Evolutionary conservation across 53 echinoderm and acorn worm species (phyloP), one percentile per base, ranked within the genome.

Genomic region (Paracentrotus lividus): DNA sequence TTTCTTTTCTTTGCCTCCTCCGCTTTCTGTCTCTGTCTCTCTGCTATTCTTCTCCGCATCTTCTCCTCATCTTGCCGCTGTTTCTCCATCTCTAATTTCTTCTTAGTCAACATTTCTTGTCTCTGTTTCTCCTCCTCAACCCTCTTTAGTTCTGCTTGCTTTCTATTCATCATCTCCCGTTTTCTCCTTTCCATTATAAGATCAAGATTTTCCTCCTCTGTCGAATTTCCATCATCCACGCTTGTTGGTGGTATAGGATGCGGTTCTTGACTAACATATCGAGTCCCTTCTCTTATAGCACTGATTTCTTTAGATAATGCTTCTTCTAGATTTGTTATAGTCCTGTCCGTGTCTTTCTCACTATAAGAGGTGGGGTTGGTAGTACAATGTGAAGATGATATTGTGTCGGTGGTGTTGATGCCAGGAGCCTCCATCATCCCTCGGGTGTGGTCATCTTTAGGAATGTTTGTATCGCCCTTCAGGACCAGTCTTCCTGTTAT

Each of bases 1-100:
- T 40, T 52, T 23, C 49, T 95, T 24, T 53, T 76, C 40, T 94
- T 77, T 14, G 49, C 67, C 88, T 95, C 92, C 56, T 59, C 77
- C 18, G 45, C 59, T 76, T 91, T 55, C 51, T 47, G 36, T 20
- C 14, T 85, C 27, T 85, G 49, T 43, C 49, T 51, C 85, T 85
- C 85, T 42, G 42, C n/a, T 76, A 18, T 76, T 42, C 23, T 6
- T 42, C 76, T 42, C 42, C 23, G 36, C 42, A n/a, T n/a, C n/a
- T n/a, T n/a, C 76, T 20, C 13, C 42, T 76, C 76, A 40, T 76
- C 57, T 87, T 87, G 8, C 32, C 55, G 57, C 58, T 33, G 49
- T 58, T 57, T 88, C 32, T 88, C 32, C 59, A 57, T 31, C 33
- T 88, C 88, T 10, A 20, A 33, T 1, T 58, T 85, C 52, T 85